phyloP scores from a whole-genome alignment of 2,797 vertebrate genomes.

The Melanotaenia pygmaea region DNA sequence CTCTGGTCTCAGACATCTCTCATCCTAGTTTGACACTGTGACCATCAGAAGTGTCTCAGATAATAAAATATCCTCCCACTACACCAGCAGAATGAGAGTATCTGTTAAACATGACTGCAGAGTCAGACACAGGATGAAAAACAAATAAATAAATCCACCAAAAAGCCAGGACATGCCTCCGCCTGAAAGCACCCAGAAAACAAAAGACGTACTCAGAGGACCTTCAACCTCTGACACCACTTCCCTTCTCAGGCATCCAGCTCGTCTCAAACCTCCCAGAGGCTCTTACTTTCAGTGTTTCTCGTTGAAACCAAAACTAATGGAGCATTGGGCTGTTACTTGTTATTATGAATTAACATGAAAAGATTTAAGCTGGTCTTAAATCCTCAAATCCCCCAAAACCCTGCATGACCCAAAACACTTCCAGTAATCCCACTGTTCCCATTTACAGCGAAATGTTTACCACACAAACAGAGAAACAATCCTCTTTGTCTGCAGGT shows the following conservation, averaged over 20 bases:
- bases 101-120: background rate
- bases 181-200: constrained; percentile 33
- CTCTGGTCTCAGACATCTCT: background rate
- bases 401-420: constrained; percentile 60
- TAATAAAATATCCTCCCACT: background rate
- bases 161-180: constrained; percentile 37
- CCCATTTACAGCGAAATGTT: constrained; percentile 31
- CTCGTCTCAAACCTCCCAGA: background rate
- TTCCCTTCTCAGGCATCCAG: constrained; percentile 46
- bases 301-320: background rate
- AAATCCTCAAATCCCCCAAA: constrained; percentile 40
- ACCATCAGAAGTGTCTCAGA: background rate
- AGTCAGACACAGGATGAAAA: constrained; percentile 16
- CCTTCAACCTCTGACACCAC: constrained; percentile 57
- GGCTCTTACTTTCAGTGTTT: background rate
- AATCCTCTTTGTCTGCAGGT: constrained; percentile 4
- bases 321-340: constrained; percentile 4
- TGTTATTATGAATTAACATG: constrained; percentile 30
- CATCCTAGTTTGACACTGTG: background rate
- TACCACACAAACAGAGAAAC: constrained; percentile 13
- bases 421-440: constrained; percentile 61
- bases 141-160: background rate
- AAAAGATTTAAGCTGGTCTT: constrained; percentile 13
- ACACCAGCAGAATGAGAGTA: background rate
- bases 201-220: constrained; percentile 39